phyloP scores from a whole-genome alignment of 2,797 vertebrate genomes.

The Menidia menidia region DNA sequence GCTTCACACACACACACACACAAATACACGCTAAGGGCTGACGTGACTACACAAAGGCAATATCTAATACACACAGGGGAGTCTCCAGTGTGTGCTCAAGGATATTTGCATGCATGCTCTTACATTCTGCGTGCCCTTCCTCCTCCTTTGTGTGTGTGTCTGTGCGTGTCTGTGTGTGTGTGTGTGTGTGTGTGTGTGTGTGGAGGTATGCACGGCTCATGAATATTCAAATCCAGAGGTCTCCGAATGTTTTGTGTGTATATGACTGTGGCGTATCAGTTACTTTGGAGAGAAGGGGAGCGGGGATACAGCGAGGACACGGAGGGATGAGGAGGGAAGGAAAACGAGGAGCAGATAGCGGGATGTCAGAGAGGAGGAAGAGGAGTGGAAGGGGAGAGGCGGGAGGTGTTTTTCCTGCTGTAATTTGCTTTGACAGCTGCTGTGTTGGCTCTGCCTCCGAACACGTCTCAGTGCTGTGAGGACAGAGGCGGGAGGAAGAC shows the following conservation, averaged over 20 bases:
- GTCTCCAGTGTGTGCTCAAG: not conserved
- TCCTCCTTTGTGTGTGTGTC: not conserved
- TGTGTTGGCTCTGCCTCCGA: constrained; percentile 44
- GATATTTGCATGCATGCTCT: not conserved
- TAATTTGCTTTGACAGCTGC: constrained; percentile 66
- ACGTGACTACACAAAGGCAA: too few relatives aligned
- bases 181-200: constrained; percentile 20
- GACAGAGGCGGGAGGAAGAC: constrained; percentile 19
- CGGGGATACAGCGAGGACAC: constrained; percentile 4
- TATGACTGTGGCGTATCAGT: constrained; percentile 10
- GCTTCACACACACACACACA: too few relatives aligned
- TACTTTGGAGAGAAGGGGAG: constrained; percentile 19
- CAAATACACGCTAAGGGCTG: too few relatives aligned
- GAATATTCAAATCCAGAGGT: too few relatives aligned
- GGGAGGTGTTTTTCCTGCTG: constrained; percentile 45
- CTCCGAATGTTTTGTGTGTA: not conserved
- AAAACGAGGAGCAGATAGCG: not conserved
- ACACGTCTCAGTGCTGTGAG: constrained; percentile 14
- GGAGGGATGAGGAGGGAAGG: not conserved
- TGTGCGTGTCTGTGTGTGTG: too few relatives aligned
- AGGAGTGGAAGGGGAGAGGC: constrained; percentile 10
- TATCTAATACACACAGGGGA: not conserved
- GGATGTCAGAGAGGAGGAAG: not conserved
- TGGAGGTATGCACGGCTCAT: not conserved
- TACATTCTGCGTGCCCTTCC: not conserved